These are phyloP conservation scores for Taxidea taxus DNA, from an alignment of 2,113 vertebrate genomes.

Conservation along the genomic window DNA sequence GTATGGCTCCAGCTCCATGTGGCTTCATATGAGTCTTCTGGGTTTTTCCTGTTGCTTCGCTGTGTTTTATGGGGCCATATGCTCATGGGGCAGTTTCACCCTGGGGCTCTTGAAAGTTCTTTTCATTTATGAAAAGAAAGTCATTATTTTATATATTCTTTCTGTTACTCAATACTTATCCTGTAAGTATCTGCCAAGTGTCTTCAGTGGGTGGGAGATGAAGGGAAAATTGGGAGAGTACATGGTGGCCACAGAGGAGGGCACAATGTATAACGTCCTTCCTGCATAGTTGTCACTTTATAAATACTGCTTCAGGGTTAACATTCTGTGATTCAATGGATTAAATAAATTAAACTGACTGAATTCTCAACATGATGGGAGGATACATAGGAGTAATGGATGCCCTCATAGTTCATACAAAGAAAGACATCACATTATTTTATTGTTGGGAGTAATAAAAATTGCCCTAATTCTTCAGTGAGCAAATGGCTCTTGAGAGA, in stretches of 20 bases:
- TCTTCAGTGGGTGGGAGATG: not conserved
- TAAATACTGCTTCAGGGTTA: not conserved
- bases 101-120: not conserved
- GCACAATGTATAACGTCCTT: not conserved
- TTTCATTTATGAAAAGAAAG: not conserved
- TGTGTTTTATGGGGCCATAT: not conserved
- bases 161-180: not conserved
- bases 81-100: not conserved
- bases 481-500: constrained; percentile 15
- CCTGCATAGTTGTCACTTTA: not conserved
- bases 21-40: not conserved
- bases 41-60: not conserved
- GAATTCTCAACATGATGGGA: not conserved
- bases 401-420: constrained; percentile 22
- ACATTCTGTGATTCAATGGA: not conserved
- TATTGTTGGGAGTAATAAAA: constrained; percentile 31
- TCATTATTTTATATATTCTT: not conserved
- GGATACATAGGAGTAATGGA: not conserved
- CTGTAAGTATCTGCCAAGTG: not conserved
- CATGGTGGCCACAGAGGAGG: not conserved
- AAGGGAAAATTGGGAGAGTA: not conserved
- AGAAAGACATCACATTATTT: constrained; percentile 33
- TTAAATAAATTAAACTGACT: constrained; percentile 33
- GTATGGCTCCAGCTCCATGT: not conserved
- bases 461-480: not conserved